phyloP scores from a whole-genome alignment of 2,888 invertebrate genomes.

The Trissolcus brochymenae region DNA sequence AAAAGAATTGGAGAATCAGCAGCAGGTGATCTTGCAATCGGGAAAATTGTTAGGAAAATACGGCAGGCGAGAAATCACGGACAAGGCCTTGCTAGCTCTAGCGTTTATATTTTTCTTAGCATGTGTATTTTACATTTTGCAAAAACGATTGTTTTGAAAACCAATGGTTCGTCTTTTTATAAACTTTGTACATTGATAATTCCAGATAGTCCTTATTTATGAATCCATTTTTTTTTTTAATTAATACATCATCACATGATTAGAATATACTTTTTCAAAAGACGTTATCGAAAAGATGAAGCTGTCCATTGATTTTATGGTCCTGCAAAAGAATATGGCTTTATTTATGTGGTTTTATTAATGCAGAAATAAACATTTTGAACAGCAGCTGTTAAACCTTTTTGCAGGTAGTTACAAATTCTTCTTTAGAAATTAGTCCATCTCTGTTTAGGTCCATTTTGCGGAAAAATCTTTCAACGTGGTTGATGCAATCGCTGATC shows the following conservation, averaged over 20 bases:
- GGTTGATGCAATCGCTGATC: slow-evolving; percentile 50
- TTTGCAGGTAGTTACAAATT: slow-evolving; percentile 69
- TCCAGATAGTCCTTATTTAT: too few relatives aligned
- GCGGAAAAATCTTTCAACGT: slow-evolving; percentile 68
- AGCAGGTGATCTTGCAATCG: slow-evolving; percentile 91
- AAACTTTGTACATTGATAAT: too few relatives aligned
- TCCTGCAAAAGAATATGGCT: slow-evolving; percentile 62
- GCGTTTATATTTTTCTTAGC: slow-evolving; percentile 93
- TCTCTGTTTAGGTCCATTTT: slow-evolving; percentile 71
- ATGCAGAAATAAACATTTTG: too few relatives aligned
- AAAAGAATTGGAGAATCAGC: slow-evolving; percentile 90
- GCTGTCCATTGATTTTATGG: slow-evolving; percentile 62
- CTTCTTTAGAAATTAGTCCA: slow-evolving; percentile 69
- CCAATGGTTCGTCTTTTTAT: too few relatives aligned
- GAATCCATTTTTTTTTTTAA: too few relatives aligned
- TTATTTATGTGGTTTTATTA: too few relatives aligned
- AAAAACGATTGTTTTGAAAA: slow-evolving; percentile 87
- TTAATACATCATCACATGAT: too few relatives aligned
- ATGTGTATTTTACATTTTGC: slow-evolving; percentile 94
- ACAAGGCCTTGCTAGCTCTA: slow-evolving; percentile 92
- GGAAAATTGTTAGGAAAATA: slow-evolving; percentile 95
- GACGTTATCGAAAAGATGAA: slow-evolving; percentile 64
- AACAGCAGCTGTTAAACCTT: slow-evolving; percentile 60
- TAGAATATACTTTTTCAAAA: slow-evolving; percentile 54
- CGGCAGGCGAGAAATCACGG: slow-evolving; percentile 94